Evolutionary conservation across 1,140 invertebrate species (phyloP), one percentile per base, ranked within the genome.

Genomic region (Odontomachus brunneus): DNA sequence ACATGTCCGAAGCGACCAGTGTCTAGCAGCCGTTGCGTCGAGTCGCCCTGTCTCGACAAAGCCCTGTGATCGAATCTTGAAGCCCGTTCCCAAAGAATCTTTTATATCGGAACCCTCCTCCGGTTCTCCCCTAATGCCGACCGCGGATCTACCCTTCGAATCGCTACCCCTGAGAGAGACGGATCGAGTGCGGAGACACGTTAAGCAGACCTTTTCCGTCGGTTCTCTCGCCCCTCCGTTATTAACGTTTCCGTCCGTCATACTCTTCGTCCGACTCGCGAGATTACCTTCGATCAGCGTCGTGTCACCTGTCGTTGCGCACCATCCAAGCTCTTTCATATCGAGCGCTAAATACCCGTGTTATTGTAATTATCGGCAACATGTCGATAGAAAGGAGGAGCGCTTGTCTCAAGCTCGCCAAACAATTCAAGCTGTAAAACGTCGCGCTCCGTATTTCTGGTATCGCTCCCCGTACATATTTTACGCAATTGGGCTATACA

Each of bases 41-140:
- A 89, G 84, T 89, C 86, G 85, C 85, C 38, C 38, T 53, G 82
- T 67, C 86, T 88, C 86, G 65, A 89, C 78, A 88, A 91, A 89
- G 89, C 89, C 90, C 83, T 94, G 93, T 94, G 93, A 94, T 93
- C 92, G 91, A 93, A 94, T 94, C 93, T 94, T 93, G 82, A 89
- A 73, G 82, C 89, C 75, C 90, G 93, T 94, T 94, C 92, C 93
- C 93, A 94, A 94, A 92, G 92, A 91, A 84, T 93, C 91, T 90
- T 93, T 93, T 91, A 92, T 92, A 91, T 90, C 73, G 75, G 65
- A 88, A 90, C 90, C 90, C 90, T 90, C 87, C 85, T 89, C 83
- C 11, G 74, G 80, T 51, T 90, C 84, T 90, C 90, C 91, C 90
- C 91, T 89, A 91, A 87, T 84, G 69, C 84, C 65, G 75, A 74